These are phyloP conservation scores for Nemotelus nigrinus DNA, from an alignment of 2,888 invertebrate genomes.

Conservation along the genomic window DNA sequence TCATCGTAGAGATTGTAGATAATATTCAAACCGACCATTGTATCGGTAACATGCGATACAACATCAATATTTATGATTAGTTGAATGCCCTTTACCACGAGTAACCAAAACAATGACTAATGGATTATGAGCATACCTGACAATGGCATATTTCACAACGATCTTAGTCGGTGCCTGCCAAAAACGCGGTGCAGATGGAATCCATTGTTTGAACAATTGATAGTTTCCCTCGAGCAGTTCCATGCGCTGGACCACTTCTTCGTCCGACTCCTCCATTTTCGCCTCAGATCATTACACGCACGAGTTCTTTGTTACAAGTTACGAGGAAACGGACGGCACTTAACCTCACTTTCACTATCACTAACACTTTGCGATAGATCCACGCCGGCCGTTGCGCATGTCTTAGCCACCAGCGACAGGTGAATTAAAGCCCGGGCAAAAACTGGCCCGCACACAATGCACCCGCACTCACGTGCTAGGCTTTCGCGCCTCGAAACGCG, in stretches of 20 bases:
- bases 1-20: no score
- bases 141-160: conserved; percentile 63
- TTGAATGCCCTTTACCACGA: background rate
- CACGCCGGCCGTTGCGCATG: conserved; percentile 17
- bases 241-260: conserved; percentile 64
- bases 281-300: conserved; percentile 19
- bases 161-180: conserved; percentile 65
- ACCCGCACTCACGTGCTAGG: conserved; percentile 36
- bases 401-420: conserved; percentile 29
- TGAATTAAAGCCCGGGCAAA: conserved; percentile 9
- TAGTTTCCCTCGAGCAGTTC: conserved; percentile 64
- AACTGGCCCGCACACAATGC: conserved; percentile 11
- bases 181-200: conserved; percentile 64
- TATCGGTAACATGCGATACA: background rate
- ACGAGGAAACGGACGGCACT: conserved; percentile 34
- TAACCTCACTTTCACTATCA: conserved; percentile 37
- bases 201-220: conserved; percentile 64
- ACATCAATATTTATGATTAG: background rate
- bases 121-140: conserved; percentile 57
- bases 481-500: conserved; percentile 11
- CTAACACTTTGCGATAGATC: conserved; percentile 27
- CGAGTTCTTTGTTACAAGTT: background rate
- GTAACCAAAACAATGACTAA: conserved; percentile 9
- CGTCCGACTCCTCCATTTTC: conserved; percentile 60
- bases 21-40: no score